Base-by-base conservation (phyloP, 1,140 invertebrate species). In the Cydia pomonella region DNA sequence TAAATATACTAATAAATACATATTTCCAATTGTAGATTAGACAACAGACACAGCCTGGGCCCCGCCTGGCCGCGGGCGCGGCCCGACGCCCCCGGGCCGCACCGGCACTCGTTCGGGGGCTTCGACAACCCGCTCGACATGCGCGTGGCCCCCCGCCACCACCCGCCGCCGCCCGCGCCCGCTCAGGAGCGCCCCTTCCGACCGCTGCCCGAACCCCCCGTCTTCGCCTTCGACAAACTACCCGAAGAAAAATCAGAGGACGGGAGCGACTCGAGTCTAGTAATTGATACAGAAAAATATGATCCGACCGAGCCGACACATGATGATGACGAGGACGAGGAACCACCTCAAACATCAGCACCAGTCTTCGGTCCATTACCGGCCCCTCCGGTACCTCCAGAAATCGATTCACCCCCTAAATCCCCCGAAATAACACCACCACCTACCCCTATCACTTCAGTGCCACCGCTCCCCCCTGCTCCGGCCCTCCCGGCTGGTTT, bases 291-390 rank as follows among this genome's bases (percentile, higher is more conserved):
- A 3, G 92, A 94, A 5, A 94, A 93, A 62, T 95, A 94, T 62
- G 95, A 96, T 76, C 95, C 95, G 9, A 95, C 94, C n/a, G 95
- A 95, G 77, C 95, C 95, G 0, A 95, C 95, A 3, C 88, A 94
- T 72, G 94, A 93, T 29, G 92, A 93, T 69, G 87, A 84, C 64
- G 83, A 79, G 1, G 89, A 87, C 6, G 90, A 90, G 1, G 83
- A 2, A 72, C 76, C 25, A 12, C 75, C 18, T 73, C 79, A 62
- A 12, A 66, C 71, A 21, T 75, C 23, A 33, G 72, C 69, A 38
- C 72, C 71, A 53, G 73, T 63, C 10, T 44, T 47, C 16, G 50
- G 72, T 53, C 77, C n/a, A 18, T 29, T 44, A 6, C 73, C 72
- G 3, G 33, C 44, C 4, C 72, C 72, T 3, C 69, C 73, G n/a